These are phyloP conservation scores for Chondrosia reniformis DNA, from an alignment of 37 sponge, comb jelly and placozoan genomes.

Conservation along the genomic window DNA sequence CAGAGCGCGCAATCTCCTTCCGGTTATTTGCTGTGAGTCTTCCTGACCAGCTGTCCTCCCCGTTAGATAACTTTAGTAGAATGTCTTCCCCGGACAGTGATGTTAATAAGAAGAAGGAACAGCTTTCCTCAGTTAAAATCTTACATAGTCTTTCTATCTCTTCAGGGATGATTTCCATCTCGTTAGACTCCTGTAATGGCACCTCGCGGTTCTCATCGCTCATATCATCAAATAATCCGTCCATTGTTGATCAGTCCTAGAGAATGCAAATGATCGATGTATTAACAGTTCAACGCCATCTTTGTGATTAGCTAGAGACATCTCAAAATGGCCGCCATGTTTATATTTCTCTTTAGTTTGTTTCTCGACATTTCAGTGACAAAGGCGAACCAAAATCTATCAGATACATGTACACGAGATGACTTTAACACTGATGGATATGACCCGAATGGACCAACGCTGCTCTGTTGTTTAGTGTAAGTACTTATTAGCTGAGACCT, in stretches of 20 bases:
- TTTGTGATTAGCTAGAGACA: not conserved
- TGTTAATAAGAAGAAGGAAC: no score
- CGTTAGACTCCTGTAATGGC: not conserved
- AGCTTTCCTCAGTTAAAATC: no score
- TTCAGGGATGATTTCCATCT: no score
- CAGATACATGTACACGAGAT: conserved; percentile 27
- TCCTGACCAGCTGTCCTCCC: conserved; percentile 34
- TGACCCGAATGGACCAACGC: conserved; percentile 28
- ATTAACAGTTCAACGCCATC: not conserved
- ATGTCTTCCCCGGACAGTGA: no score
- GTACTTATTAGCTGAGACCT: not conserved
- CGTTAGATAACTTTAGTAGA: no score
- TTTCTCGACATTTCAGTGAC: not conserved
- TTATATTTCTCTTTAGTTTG: not conserved
- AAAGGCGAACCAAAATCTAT: not conserved
- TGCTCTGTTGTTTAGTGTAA: conserved; percentile 74
- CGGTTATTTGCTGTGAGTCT: not conserved
- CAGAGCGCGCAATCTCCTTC: conserved; percentile 10
- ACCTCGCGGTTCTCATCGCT: not conserved
- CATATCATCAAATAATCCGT: conserved; percentile 2
- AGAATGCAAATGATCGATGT: not conserved
- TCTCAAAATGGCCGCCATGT: conserved; percentile 9
- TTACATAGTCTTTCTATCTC: no score
- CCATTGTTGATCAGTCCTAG: not conserved
- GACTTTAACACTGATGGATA: conserved; percentile 20